Base-by-base conservation (phyloP, 2,888 invertebrate genomes). In the Euzophera pinguis region DNA sequence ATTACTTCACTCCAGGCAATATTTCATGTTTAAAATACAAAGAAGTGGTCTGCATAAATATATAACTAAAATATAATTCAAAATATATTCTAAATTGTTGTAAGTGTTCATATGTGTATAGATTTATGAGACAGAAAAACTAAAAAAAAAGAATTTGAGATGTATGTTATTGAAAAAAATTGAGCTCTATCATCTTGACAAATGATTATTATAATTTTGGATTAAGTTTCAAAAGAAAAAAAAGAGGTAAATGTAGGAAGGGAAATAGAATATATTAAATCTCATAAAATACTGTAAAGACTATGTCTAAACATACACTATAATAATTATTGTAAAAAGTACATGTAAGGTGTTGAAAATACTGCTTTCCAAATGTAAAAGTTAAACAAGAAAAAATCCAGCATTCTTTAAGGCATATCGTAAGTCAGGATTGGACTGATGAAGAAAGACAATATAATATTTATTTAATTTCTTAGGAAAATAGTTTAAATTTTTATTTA, bases 71-170 rank as follows among this genome's bases (percentile, higher is more conserved):
- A 65, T 61, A 55, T 58, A 65, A 69, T 65, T 67, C 57, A 73
- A 74, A 70, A 60, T 81, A 84, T 86, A 88, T 88, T 88, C 87
- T 87, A 89, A 89, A 89, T 87, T 81, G 82, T 81, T 85, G 60
- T 89, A 87, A 84, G 87, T 88, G 87, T 88, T 89, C 85, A 82
- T 83, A 82, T 72, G 61, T 77, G 72, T 76, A 80, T 80, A 85
- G 71, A 81, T 79, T 80, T 84, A 85, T 79, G 77, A 78, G 69
- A 78, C 72, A 68, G 58, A 73, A 75, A 74, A 67, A 58, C 53
- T 61, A 69, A 71, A 69, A 71, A 70, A 68, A 64, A 61, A 65
- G 39, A n/a, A 42, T 50, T 60, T 68, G 69, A 70, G 67, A 75
- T 71, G 62, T 69, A 68, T 65, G 68, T 67, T 64, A 59, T 22